Evolutionary conservation across 1,140 invertebrate species (phyloP).

Genomic region (Magallana ariakensis): DNA sequence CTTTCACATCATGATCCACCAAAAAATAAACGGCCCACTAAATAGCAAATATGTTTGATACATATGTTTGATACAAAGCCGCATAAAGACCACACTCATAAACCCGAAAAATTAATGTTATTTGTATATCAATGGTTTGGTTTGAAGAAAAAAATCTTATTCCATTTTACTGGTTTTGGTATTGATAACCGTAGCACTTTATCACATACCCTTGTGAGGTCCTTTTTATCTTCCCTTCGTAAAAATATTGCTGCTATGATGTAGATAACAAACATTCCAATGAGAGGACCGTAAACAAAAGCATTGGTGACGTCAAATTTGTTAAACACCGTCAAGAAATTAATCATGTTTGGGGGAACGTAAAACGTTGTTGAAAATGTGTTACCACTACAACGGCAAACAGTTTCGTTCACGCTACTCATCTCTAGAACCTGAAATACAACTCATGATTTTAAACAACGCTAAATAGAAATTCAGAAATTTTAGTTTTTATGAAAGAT

Average conservation of each 20-base stretch:
- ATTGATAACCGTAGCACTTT: not conserved
- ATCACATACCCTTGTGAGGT: slow-evolving; percentile 58
- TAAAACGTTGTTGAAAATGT: slow-evolving; percentile 74
- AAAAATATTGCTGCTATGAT: slow-evolving; percentile 78
- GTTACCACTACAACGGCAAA: slow-evolving; percentile 53
- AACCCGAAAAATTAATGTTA: too few species aligned
- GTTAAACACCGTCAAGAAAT: slow-evolving; percentile 81
- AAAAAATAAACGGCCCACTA: slow-evolving; percentile 53
- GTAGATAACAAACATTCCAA: slow-evolving; percentile 78
- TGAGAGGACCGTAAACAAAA: slow-evolving; percentile 76
- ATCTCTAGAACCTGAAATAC: slow-evolving; percentile 45
- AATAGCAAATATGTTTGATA: too few species aligned
- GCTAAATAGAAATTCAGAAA: not conserved
- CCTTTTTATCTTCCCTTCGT: slow-evolving; percentile 78
- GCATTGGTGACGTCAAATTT: slow-evolving; percentile 68
- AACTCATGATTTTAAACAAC: not conserved
- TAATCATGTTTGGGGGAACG: slow-evolving; percentile 81
- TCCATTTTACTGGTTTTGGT: too few species aligned
- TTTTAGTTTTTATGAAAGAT: not conserved
- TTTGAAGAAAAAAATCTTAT: too few species aligned
- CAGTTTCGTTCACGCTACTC: slow-evolving; percentile 43
- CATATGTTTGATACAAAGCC: too few species aligned
- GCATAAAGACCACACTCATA: too few species aligned
- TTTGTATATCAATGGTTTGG: too few species aligned
- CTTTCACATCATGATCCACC: slow-evolving; percentile 56